These are phyloP conservation scores for Macrophya annulata DNA, from an alignment of 2,888 invertebrate species.

Conservation along the genomic window DNA sequence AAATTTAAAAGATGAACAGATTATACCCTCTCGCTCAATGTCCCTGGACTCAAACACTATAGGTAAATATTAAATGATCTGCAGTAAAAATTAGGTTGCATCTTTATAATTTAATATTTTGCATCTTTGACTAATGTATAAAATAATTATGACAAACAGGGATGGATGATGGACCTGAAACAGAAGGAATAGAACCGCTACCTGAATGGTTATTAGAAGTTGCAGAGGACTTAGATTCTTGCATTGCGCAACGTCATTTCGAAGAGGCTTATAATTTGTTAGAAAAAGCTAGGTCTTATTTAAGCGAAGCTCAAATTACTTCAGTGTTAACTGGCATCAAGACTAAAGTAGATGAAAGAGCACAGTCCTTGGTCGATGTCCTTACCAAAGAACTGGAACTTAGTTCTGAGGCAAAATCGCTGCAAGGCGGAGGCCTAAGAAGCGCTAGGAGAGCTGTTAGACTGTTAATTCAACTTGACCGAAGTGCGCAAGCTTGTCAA, in stretches of 20 bases:
- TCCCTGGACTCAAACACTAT: slow-evolving; percentile 74
- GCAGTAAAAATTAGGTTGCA: slow-evolving; percentile 47
- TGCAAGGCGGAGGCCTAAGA: slow-evolving; percentile 92
- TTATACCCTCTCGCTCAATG: slow-evolving; percentile 69
- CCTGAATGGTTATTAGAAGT: slow-evolving; percentile 96
- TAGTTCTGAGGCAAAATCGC: slow-evolving; percentile 91
- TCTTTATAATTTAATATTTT: slow-evolving; percentile 30
- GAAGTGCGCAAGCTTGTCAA: slow-evolving; percentile 90
- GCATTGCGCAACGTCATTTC: slow-evolving; percentile 97
- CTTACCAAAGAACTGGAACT: slow-evolving; percentile 94
- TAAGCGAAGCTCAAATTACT: slow-evolving; percentile 78
- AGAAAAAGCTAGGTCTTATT: slow-evolving; percentile 84
- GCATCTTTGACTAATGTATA: not conserved
- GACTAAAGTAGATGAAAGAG: slow-evolving; percentile 80
- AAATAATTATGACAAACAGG: slow-evolving; percentile 57
- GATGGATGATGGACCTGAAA: slow-evolving; percentile 70
- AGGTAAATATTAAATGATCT: slow-evolving; percentile 62
- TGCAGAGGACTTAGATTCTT: slow-evolving; percentile 96
- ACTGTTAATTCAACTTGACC: slow-evolving; percentile 90
- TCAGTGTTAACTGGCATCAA: slow-evolving; percentile 80
- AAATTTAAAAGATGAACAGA: slow-evolving; percentile 61
- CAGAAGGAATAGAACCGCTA: slow-evolving; percentile 72
- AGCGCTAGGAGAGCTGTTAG: slow-evolving; percentile 92
- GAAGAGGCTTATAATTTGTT: slow-evolving; percentile 94
- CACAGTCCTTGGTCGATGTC: slow-evolving; percentile 91